These are phyloP conservation scores for Perdita meconis DNA, from an alignment of 2,888 invertebrate genomes.

Conservation along the genomic window DNA sequence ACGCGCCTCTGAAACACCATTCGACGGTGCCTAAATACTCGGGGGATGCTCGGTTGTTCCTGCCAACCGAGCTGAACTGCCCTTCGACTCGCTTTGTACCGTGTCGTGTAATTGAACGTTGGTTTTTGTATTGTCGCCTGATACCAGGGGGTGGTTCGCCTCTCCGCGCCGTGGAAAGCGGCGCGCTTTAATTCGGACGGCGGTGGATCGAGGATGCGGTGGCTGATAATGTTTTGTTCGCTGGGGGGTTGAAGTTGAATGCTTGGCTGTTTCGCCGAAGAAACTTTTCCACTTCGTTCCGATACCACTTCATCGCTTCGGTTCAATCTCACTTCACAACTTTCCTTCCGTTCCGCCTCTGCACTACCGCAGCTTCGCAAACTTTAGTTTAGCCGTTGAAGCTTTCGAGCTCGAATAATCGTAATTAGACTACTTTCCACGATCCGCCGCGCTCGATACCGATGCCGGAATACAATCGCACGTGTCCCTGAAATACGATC, in stretches of 20 bases:
- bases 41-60: constrained; percentile 48
- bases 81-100: constrained; percentile 39
- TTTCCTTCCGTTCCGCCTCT: too few relatives aligned
- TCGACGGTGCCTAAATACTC: constrained; percentile 10
- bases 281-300: too few relatives aligned
- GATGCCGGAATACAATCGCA: not conserved
- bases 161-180: not conserved
- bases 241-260: too few relatives aligned
- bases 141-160: constrained; percentile 34
- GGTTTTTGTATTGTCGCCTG: constrained; percentile 47
- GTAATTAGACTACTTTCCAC: not conserved
- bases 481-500: constrained; percentile 4
- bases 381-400: too few relatives aligned
- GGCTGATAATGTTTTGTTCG: too few relatives aligned
- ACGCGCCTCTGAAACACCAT: constrained; percentile 44
- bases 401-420: too few relatives aligned
- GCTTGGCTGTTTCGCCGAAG: too few relatives aligned
- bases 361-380: too few relatives aligned
- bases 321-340: too few relatives aligned
- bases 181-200: constrained; percentile 18
- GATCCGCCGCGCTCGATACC: not conserved
- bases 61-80: constrained; percentile 30
- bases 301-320: too few relatives aligned
- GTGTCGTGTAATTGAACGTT: constrained; percentile 50
- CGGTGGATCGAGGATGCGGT: not conserved